Base-by-base conservation (phyloP, 1,140 invertebrate genomes). In the Diploscapter pachys region DNA sequence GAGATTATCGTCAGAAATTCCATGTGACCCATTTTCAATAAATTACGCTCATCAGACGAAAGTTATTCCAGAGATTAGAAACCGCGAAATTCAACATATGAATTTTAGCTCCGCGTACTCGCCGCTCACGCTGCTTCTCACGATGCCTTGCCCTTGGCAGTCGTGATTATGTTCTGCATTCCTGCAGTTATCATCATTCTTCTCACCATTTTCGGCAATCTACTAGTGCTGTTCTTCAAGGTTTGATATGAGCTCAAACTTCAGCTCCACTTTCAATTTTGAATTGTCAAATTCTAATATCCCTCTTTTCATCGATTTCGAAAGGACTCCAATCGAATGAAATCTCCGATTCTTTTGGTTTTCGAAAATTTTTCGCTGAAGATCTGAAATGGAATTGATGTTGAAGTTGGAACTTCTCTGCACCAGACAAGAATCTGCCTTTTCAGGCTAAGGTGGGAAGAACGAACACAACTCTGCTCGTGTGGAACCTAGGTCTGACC, bases 401-500 rank as follows among this genome's bases (percentile, higher is more conserved):
- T 31, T 31, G 31, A 31, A 31, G 31, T 31, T 31, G 31, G 31
- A 31, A 31, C 31, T 31, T 31, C 31, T 31, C 31, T 31, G 31
- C 31, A 31, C 31, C 31, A 31, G 11, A n/a, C 9, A 70, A 59
- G 9, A 64, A 70, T n/a, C 11, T 11, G 8, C 9, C 48, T 13
- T 63, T 72, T 4, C 62, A 72, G 62, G 79, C 74, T 5, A 75
- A 81, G 9, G 83, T 85, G 6, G 83, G 83, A 8, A 76, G 83
- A 68, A 85, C 81, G 3, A 85, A 85, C 67, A 85, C 83, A 55
- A 85, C 83, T 11, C 67, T 85, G 5, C 63, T 85, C 3, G 83
- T 85, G 4, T 85, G 83, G 83, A 85, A 85, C 72, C 71, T 85
- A 9, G 83, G 83, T 2, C 68, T 85, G n/a, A 85, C 83, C n/a